Evolutionary conservation across 2,888 invertebrate genomes (phyloP).

Genomic region (Calliphora vomitoria): DNA sequence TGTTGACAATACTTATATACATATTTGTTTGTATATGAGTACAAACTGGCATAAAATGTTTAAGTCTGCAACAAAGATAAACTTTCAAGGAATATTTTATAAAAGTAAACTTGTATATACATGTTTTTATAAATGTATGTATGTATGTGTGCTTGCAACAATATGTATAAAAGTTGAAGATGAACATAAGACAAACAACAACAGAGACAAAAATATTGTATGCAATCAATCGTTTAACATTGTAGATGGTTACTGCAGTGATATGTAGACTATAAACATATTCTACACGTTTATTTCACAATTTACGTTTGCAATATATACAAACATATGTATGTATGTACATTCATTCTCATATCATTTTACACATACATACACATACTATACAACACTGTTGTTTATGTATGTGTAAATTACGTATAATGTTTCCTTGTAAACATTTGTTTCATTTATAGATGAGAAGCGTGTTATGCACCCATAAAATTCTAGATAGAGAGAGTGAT

Average conservation of each 20-base stretch:
- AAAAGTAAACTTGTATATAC: background rate
- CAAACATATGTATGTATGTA: background rate
- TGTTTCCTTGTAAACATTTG: slow-evolving; percentile 29
- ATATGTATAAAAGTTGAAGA: background rate
- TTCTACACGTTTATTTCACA: slow-evolving; percentile 12
- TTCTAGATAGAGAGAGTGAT: background rate
- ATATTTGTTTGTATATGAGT: background rate
- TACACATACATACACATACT: background rate
- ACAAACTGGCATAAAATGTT: slow-evolving; percentile 42
- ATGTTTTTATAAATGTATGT: background rate
- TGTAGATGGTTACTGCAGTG: slow-evolving; percentile 53
- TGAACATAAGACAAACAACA: slow-evolving; percentile 40
- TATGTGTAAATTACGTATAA: slow-evolving; percentile 1
- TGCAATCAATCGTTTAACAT: slow-evolving; percentile 58
- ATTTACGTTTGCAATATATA: background rate
- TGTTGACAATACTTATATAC: slow-evolving; percentile 25
- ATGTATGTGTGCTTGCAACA: slow-evolving; percentile 13
- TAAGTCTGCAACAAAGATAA: slow-evolving; percentile 29
- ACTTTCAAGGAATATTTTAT: slow-evolving; percentile 10
- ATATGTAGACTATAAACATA: slow-evolving; percentile 51
- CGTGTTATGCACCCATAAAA: slow-evolving; percentile 28
- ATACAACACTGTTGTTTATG: background rate
- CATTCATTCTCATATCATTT: background rate
- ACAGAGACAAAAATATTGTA: slow-evolving; percentile 23
- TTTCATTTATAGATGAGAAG: slow-evolving; percentile 23